Percentiles rank a stretch among this genome's conserved stretches.
Conservation (phyloP, 2,888 invertebrate species). For the Trachelus stipa region DNA sequence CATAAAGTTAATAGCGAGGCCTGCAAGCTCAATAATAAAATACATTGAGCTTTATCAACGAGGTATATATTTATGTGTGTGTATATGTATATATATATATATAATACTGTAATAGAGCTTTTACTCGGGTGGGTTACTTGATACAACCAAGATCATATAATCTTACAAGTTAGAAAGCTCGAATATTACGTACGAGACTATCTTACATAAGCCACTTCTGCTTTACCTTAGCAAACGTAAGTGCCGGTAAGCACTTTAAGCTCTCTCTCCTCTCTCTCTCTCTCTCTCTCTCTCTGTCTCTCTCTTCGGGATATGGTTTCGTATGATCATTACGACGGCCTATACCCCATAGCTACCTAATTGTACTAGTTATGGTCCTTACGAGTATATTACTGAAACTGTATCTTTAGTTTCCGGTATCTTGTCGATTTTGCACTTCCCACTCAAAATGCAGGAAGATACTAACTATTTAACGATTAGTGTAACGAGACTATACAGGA, state of each 20-base stretch:
- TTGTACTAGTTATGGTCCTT: background rate
- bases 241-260: slow-evolving; percentile 11
- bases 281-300: slow-evolving; percentile 8
- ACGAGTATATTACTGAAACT: background rate
- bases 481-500: background rate
- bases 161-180: background rate
- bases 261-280: slow-evolving; percentile 19
- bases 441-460: background rate
- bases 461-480: background rate
- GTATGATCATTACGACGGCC: background rate
- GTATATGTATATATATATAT: background rate
- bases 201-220: background rate
- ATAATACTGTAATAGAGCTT: background rate
- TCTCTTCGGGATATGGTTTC: background rate
- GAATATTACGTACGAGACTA: background rate
- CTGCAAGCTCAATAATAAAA: slow-evolving; percentile 38
- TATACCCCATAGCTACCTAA: background rate
- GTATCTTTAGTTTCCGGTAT: background rate
- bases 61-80: slow-evolving; percentile 22
- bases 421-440: background rate
- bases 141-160: background rate
- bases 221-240: background rate
- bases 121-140: background rate
- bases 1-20: slow-evolving; percentile 43
- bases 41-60: slow-evolving; percentile 31